A percentile compares a stretch with the other conserved stretches of the same genome.
These are phyloP conservation scores for Scaptomyza caliginosa DNA, from an alignment of 2,888 invertebrate genomes.

Conservation along the genomic window DNA sequence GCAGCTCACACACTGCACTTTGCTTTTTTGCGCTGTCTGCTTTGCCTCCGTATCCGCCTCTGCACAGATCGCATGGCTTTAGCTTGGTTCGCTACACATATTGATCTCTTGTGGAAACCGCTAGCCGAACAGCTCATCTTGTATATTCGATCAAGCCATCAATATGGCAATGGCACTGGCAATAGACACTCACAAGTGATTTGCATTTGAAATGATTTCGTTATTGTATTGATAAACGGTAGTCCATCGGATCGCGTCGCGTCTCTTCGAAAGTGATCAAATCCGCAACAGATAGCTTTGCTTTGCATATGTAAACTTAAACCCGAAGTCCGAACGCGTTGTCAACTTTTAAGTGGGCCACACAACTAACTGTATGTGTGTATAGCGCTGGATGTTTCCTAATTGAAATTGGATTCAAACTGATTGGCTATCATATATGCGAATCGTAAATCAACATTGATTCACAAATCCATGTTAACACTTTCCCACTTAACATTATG, in stretches of 20 bases:
- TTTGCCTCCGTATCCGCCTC: slow-evolving; percentile 42
- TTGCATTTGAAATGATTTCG: slow-evolving; percentile 77
- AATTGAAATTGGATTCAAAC: slow-evolving; percentile 58
- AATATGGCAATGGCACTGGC: slow-evolving; percentile 37
- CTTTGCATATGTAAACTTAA: slow-evolving; percentile 60
- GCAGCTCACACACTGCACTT: slow-evolving; percentile 40
- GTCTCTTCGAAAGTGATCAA: slow-evolving; percentile 72
- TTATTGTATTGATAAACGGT: slow-evolving; percentile 67
- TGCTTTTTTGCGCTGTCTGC: slow-evolving; percentile 17
- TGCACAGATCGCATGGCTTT: slow-evolving; percentile 13
- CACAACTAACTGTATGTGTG: slow-evolving; percentile 38
- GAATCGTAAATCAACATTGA: slow-evolving; percentile 36
- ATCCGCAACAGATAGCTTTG: slow-evolving; percentile 60
- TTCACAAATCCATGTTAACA: slow-evolving; percentile 20
- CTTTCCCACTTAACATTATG: slow-evolving; percentile 28
- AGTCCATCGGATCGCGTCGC: slow-evolving; percentile 54
- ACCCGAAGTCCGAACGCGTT: slow-evolving; percentile 1
- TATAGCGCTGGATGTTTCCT: slow-evolving; percentile 52
- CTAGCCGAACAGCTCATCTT: slow-evolving; percentile 52
- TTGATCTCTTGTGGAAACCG: slow-evolving; percentile 53
- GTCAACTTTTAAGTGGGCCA: slow-evolving; percentile 61
- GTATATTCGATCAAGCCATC: slow-evolving; percentile 41
- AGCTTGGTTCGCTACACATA: slow-evolving; percentile 11
- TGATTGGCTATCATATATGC: slow-evolving; percentile 32
- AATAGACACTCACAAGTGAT: slow-evolving; percentile 61